Evolutionary conservation across 2,113 vertebrate species (phyloP), one percentile per base, ranked within the genome.

Genomic region (Corydoras maculifer): DNA sequence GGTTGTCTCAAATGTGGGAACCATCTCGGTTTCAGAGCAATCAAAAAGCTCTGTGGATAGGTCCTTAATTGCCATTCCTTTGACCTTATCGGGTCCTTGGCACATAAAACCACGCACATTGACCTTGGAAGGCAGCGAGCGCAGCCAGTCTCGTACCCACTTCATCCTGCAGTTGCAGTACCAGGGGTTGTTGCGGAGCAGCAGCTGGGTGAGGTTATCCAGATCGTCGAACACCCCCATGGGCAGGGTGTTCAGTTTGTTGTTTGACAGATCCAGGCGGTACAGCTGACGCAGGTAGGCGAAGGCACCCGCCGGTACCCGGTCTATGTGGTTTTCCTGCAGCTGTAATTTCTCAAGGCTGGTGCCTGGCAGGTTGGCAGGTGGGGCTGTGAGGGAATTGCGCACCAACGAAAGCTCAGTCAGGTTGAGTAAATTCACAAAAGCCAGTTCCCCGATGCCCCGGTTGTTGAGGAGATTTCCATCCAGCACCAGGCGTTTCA

Each of bases 21-120:
- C 81, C 59, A 79, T 13, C 11, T 89, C 87, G 0, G 86, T 85
- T 2, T 93, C 92, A 72, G 91, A 89, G 84, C 97, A 99, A 74
- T 94, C 94, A 86, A 99, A 98, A 35, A 95, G 86, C 3, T 98
- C 93, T 0, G 90, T 87, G 0, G 90, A 93, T 62, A 99, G 91
- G 85, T 98, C 96, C 88, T 99, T 98, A 82, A 99, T 94, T 25
- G 97, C 95, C 97, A 98, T 99, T 15, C 97, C 97, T 76, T 96
- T 94, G 29, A 98, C 97, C 73, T 95, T 97, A 73, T 99, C 96
- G 2, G 96, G 97, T 2, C 95, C 96, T 83, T 99, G 96, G 83
- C 97, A 99, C 96, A 99, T 98, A 73, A 98, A 92, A 48, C 97
- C 97, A n/a, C 97, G 96, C 31, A 98, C 97, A 0, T 97, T 99